Base-by-base conservation (phyloP, 2,113 vertebrate genomes). In the Rhabdomys dilectus region DNA sequence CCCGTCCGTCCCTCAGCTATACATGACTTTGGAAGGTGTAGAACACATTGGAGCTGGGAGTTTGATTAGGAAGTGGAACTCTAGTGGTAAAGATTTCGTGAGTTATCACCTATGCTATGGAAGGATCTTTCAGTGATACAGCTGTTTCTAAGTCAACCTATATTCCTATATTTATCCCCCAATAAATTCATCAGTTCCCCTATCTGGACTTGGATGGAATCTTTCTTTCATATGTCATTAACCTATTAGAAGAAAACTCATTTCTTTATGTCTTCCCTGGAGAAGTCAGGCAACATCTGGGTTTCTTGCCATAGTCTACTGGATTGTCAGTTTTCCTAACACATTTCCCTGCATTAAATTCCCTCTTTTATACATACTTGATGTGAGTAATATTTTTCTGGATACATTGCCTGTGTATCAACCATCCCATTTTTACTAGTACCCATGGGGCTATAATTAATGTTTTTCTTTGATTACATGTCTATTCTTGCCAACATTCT, bases 401-500 rank as follows among this genome's bases (percentile, higher is more conserved):
- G 31, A 64, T 60, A 72, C 17, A 70, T 3, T 53, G 70, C 19
- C 24, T 70, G 7, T 85, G n/a, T 21, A 15, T 77, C 58, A 94
- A 60, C 64, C 88, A 90, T 39, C 39, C 90, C 75, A 53, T 73
- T 93, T 13, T 94, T 31, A 88, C 8, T 92, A 76, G 89, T 78
- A 42, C 62, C n/a, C 42, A 4, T 17, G 19, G 2, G 11, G n/a
- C 53, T 92, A 60, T 42, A 97, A 88, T 93, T 87, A 95, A 60
- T 12, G 36, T 76, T 93, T 97, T 87, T 56, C 36, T 85, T 92
- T 86, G 45, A 78, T 48, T 89, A 66, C 48, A 94, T 91, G 26
- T 60, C 45, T 96, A 87, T 89, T 48, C 60, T 93, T 87, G 53
- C 48, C 58, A 97, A 92, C 24, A 91, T 97, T 68, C 31, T 87